These are phyloP conservation scores for Pandemis corylana DNA, from an alignment of 2,888 invertebrate genomes.

Conservation along the genomic window DNA sequence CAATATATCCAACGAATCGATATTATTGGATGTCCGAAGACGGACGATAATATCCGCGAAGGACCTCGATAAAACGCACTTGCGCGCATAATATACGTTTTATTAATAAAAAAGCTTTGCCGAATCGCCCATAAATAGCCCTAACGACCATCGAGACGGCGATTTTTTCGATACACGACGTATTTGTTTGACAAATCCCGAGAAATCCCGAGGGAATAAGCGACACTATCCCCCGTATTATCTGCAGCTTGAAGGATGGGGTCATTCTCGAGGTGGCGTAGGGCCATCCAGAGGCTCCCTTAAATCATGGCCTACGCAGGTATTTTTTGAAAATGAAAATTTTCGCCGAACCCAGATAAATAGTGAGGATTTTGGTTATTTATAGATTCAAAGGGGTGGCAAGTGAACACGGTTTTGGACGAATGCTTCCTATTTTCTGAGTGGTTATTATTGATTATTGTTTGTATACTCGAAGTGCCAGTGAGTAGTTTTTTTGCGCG, in stretches of 20 bases:
- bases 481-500: background rate
- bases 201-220: slow-evolving; percentile 79
- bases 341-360: slow-evolving; percentile 31
- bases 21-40: slow-evolving; percentile 80
- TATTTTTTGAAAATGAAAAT: slow-evolving; percentile 58
- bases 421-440: background rate
- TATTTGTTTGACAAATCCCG: slow-evolving; percentile 86
- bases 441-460: background rate
- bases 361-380: slow-evolving; percentile 66
- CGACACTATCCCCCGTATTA: slow-evolving; percentile 79
- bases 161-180: slow-evolving; percentile 82
- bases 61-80: slow-evolving; percentile 81
- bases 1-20: slow-evolving; percentile 66
- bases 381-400: slow-evolving; percentile 50
- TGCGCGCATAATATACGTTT: slow-evolving; percentile 85
- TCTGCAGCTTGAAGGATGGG: slow-evolving; percentile 81
- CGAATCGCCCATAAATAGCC: slow-evolving; percentile 83
- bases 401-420: background rate
- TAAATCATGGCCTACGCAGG: slow-evolving; percentile 79
- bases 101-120: slow-evolving; percentile 83
- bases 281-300: slow-evolving; percentile 71
- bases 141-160: slow-evolving; percentile 80
- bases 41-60: slow-evolving; percentile 79
- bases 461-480: too few relatives aligned
- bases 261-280: slow-evolving; percentile 83